A percentile compares a stretch with the other conserved stretches of the same genome.
These are phyloP conservation scores for Euglossa dilemma DNA, from an alignment of 1,140 invertebrate genomes.

Conservation along the genomic window DNA sequence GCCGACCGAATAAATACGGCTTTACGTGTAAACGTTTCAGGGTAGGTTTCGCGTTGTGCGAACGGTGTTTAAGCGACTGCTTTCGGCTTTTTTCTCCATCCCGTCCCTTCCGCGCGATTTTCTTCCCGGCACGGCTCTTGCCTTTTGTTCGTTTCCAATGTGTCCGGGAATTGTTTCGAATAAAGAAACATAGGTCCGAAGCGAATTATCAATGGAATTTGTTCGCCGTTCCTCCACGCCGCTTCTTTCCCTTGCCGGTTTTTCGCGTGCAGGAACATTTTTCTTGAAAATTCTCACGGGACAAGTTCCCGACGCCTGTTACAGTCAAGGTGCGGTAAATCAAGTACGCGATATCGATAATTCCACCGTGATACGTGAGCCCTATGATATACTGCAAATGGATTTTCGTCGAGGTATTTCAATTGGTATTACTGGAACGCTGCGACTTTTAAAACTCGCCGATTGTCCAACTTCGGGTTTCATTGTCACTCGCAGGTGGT, in stretches of 20 bases:
- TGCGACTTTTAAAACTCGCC: slow-evolving; percentile 9
- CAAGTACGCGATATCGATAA: slow-evolving; percentile 27
- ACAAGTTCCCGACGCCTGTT: background rate
- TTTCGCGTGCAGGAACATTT: background rate
- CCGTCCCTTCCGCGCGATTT: no score
- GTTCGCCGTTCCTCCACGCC: background rate
- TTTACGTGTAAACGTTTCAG: background rate
- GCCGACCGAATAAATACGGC: slow-evolving; percentile 18
- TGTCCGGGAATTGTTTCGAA: background rate
- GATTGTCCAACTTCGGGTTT: slow-evolving; percentile 19
- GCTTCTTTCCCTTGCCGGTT: no score
- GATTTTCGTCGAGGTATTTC: slow-evolving; percentile 38
- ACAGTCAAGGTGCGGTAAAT: slow-evolving; percentile 16
- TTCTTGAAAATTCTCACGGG: background rate
- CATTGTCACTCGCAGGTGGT: slow-evolving; percentile 16
- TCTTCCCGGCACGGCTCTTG: background rate
- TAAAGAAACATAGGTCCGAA: no score
- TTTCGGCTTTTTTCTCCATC: background rate
- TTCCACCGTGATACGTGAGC: slow-evolving; percentile 31
- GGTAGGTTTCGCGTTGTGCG: background rate
- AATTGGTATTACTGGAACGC: slow-evolving; percentile 6
- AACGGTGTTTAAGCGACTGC: slow-evolving; percentile 1
- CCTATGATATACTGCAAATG: slow-evolving; percentile 43
- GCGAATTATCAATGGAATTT: background rate
- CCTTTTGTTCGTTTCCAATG: background rate